Base-by-base conservation (phyloP, 2,797 vertebrate species). In the Sebastes variabilis region DNA sequence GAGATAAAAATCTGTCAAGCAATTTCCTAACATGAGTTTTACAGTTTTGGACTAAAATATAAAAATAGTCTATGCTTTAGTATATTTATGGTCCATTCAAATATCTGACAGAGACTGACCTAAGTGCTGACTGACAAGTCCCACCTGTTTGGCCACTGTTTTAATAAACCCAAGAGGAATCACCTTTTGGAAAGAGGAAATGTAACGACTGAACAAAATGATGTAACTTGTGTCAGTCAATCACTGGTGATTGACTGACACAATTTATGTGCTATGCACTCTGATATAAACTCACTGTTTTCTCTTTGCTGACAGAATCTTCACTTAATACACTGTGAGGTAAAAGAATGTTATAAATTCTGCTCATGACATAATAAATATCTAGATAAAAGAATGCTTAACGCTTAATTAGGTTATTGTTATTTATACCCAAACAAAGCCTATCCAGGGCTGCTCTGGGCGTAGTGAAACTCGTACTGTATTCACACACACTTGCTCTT, bases 361-460 rank as follows among this genome's bases (percentile, higher is more conserved):
- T 56, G 8, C 22, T 42, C 18, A 46, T 61, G 34, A 66, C 24
- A 67, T 62, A 46, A 52, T 65, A 59, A 22, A 75, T 70, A 59
- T 60, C 4, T 52, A 13, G 56, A 72, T 61, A 66, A 61, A 52
- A 52, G 6, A 12, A 64, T 18, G 8, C 34, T 60, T 49, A 14
- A 64, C 5, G 8, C 29, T 64, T 56, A 16, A 56, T 62, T 72
- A 46, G 66, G 49, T 38, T 46, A 36, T 75, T 64, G 24, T 70
- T 69, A n/a, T 74, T 71, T 66, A 75, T 38, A 66, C 10, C 18
- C n/a, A 54, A 5, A 52, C 58, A 66, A 68, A 79, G 27, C 25
- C 24, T 77, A 25, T 38, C 34, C 12, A 65, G 25, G 54, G 25
- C 29, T 55, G 18, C 20, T 22, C 2, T 61, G 6, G 4, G 36